Conservation (phyloP, 1,140 invertebrate genomes). For the Diprion similis region DNA sequence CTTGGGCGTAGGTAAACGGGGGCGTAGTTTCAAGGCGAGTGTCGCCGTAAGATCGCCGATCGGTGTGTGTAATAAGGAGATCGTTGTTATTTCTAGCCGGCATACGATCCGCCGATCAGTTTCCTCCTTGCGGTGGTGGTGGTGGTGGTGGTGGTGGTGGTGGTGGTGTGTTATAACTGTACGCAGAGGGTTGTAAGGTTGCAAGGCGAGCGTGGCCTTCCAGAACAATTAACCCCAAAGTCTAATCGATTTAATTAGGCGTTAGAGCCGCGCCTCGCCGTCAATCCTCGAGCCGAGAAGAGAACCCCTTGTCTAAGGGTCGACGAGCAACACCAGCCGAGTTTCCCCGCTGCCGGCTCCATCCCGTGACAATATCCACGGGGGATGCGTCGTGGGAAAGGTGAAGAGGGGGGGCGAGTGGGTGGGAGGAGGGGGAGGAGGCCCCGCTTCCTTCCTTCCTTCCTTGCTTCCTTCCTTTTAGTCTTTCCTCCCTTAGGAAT, state of each 20-base stretch:
- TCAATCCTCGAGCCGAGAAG: conserved; percentile 25
- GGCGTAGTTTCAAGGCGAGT: no score
- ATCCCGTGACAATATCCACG: conserved; percentile 15
- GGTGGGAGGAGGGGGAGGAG: no score
- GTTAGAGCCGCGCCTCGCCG: conserved; percentile 35
- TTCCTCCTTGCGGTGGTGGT: background rate
- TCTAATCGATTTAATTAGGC: conserved; percentile 56
- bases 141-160: background rate
- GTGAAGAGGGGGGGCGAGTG: no score
- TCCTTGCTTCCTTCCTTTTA: no score
- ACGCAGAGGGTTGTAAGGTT: background rate
- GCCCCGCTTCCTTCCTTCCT: no score
- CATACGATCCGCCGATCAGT: background rate
- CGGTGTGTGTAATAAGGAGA: no score
- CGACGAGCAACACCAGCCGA: conserved; percentile 15
- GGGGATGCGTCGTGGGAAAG: background rate
- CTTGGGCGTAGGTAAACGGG: no score
- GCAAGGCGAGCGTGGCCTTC: conserved; percentile 37
- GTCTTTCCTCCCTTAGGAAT: no score
- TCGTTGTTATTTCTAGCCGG: no score
- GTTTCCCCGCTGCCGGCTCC: conserved; percentile 1
- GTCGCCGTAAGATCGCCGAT: no score
- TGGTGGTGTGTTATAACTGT: background rate
- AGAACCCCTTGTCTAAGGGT: conserved; percentile 28
- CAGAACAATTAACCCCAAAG: conserved; percentile 56